phyloP scores from a whole-genome alignment of 2,797 vertebrate species.

The Dicrostonyx torquatus region DNA sequence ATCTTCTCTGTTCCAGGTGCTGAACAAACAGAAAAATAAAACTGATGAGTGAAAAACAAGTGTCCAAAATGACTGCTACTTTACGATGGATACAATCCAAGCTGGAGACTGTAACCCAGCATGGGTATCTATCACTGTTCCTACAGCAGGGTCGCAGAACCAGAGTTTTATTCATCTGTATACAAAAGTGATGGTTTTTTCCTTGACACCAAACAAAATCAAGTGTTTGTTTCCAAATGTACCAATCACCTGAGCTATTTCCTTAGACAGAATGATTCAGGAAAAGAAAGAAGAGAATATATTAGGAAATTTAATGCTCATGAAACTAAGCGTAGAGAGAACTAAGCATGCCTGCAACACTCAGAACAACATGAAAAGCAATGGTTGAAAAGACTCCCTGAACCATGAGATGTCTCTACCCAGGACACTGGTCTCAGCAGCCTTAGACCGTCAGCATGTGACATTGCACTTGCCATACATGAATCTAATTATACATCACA shows the following conservation, averaged over 20 bases:
- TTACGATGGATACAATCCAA: background rate
- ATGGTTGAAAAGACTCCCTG: background rate
- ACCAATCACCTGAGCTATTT: background rate
- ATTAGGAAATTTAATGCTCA: slow-evolving; percentile 19
- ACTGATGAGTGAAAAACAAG: background rate
- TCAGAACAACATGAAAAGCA: background rate
- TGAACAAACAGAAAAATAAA: slow-evolving; percentile 48
- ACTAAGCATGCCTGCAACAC: background rate
- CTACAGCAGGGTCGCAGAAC: background rate
- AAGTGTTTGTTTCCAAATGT: background rate
- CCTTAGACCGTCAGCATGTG: background rate
- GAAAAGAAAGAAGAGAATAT: background rate
- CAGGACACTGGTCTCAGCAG: background rate
- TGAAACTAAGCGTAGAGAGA: background rate
- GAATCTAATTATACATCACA: background rate
- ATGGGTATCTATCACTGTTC: background rate
- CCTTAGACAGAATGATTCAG: background rate
- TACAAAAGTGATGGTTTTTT: background rate
- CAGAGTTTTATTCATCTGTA: background rate
- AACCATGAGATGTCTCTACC: background rate
- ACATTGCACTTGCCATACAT: background rate
- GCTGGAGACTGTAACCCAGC: background rate
- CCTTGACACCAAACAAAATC: background rate
- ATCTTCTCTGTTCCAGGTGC: background rate
- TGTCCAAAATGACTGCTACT: background rate